Percentiles rank a stretch among this genome's conserved stretches.
Conservation (phyloP, 2,797 vertebrate genomes). For the Podarcis siculus region DNA sequence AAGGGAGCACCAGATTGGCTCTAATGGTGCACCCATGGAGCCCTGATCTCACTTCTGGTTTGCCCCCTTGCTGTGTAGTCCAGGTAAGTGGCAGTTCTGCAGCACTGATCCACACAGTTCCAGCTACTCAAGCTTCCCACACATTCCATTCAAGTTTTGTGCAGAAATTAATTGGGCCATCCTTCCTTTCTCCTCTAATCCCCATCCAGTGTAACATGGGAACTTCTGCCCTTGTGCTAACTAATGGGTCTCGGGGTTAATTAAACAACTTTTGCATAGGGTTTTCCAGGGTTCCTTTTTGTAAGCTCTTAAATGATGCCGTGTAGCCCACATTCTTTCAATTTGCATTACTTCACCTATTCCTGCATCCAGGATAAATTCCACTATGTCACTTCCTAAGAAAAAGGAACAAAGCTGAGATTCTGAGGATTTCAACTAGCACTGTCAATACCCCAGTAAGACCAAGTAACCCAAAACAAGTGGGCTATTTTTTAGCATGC, state of each 20-base stretch:
- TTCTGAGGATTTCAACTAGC: neutral
- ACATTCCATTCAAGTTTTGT: neutral
- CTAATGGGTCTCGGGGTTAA: neutral
- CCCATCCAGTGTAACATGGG: neutral
- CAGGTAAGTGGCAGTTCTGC: too few species aligned
- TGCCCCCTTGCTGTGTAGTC: too few species aligned
- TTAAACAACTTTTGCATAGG: neutral
- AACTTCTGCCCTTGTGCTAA: neutral
- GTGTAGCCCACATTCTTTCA: neutral
- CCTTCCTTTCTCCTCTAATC: neutral
- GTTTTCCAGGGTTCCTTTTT: neutral
- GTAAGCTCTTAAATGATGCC: neutral
- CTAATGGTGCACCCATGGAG: too few species aligned
- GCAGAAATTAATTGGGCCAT: neutral
- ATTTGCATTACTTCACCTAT: neutral
- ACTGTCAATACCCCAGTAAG: neutral
- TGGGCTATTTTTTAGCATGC: neutral
- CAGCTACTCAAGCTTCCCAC: too few species aligned
- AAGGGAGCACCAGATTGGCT: too few species aligned
- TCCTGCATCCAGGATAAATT: neutral
- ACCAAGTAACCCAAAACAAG: neutral
- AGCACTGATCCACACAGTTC: too few species aligned
- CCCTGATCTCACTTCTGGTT: too few species aligned
- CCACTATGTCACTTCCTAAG: neutral
- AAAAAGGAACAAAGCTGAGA: neutral